Evolutionary conservation across 2,797 vertebrate genomes (phyloP).

Genomic region (Glyptemys insculpta): DNA sequence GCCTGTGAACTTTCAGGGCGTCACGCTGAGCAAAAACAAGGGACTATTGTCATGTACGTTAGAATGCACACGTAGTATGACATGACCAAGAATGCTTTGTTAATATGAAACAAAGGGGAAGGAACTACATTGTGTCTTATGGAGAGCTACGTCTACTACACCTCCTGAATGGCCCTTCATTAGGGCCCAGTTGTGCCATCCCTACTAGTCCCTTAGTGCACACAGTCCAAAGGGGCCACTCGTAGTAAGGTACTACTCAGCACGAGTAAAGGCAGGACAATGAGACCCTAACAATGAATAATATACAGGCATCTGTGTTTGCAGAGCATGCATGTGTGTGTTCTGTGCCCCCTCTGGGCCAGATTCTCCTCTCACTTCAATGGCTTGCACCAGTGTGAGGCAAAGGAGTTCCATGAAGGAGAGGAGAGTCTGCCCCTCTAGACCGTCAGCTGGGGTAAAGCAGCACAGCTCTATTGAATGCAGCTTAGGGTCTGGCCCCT

Average conservation of each 20-base stretch:
- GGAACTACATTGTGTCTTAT: neutral
- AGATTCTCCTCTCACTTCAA: neutral
- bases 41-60: fast-evolving
- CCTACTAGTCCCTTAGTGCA: neutral
- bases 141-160: neutral
- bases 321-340: neutral
- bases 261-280: neutral
- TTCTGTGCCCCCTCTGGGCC: neutral
- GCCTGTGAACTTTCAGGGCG: neutral
- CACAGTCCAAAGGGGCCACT: fast-evolving
- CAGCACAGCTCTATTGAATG: neutral
- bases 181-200: fast-evolving
- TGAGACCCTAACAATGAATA: neutral
- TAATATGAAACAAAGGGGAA: neutral
- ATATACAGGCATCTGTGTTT: neutral
- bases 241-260: neutral
- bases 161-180: fast-evolving
- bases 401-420: neutral
- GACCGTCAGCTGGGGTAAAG: fast-evolving
- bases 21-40: neutral
- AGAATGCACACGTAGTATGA: neutral
- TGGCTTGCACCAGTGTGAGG: too few relatives aligned
- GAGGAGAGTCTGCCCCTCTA: fast-evolving
- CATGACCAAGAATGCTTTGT: neutral
- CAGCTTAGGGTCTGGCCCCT: neutral